Conservation (phyloP, 1,140 invertebrate genomes). For the Sarcophaga bullata region DNA sequence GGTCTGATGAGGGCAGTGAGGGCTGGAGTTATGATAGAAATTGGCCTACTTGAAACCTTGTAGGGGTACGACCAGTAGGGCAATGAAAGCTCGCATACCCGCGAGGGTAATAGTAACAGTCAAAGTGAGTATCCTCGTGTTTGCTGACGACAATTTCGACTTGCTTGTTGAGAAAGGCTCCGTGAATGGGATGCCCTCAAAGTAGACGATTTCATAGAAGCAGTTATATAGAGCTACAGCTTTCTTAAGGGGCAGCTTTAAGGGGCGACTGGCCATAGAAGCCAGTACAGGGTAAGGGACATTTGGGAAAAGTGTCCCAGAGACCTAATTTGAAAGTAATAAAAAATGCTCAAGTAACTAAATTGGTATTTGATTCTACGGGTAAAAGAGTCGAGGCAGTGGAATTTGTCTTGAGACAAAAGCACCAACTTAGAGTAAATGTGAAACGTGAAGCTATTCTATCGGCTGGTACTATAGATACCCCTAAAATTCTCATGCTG, state of each 20-base stretch:
- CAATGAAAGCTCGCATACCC: slow-evolving; percentile 45
- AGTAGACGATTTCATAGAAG: slow-evolving; percentile 55
- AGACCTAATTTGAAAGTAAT: slow-evolving; percentile 74
- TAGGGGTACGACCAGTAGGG: slow-evolving; percentile 36
- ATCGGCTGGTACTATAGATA: slow-evolving; percentile 69
- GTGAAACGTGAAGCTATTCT: slow-evolving; percentile 70
- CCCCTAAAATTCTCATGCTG: slow-evolving; percentile 68
- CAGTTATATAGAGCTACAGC: slow-evolving; percentile 68
- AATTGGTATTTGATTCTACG: slow-evolving; percentile 69
- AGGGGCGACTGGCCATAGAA: slow-evolving; percentile 68
- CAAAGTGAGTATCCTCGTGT: slow-evolving; percentile 53
- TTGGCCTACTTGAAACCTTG: slow-evolving; percentile 55
- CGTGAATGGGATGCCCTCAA: slow-evolving; percentile 48
- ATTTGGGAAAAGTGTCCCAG: slow-evolving; percentile 51
- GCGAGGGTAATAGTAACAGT: slow-evolving; percentile 51
- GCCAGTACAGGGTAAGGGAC: slow-evolving; percentile 70
- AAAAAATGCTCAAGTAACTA: slow-evolving; percentile 71
- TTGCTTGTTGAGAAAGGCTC: slow-evolving; percentile 48
- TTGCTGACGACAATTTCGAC: slow-evolving; percentile 54
- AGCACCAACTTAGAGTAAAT: slow-evolving; percentile 54
- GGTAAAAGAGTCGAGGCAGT: slow-evolving; percentile 51
- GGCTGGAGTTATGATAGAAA: slow-evolving; percentile 59
- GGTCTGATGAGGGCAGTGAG: slow-evolving; percentile 69
- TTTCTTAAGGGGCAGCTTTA: slow-evolving; percentile 56
- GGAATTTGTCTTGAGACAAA: slow-evolving; percentile 57